Base-by-base conservation (phyloP, 2,888 invertebrate genomes). In the Mesorhabditis sp. region DNA sequence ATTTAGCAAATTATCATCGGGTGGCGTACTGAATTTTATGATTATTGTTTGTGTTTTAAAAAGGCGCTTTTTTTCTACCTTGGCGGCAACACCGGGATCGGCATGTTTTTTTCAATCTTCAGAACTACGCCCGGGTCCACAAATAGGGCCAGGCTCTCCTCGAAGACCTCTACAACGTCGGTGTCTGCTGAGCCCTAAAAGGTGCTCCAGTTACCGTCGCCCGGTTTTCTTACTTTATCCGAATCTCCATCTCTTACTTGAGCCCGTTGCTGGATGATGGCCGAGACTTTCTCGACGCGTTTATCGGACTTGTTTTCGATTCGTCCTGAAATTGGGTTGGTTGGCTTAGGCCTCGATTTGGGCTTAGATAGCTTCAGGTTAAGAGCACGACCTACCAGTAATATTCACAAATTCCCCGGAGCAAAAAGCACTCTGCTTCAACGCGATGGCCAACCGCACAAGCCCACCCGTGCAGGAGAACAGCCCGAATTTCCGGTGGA, bases 391-490 rank as follows among this genome's bases (percentile, higher is more conserved):
- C 7, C 4, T 15, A 78, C 80, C 80, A 42, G 72, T 71, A 62
- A 80, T 76, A 5, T 74, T 62, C 6, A 81, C 76, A 45, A 76
- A 79, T 68, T 81, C 81, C 62, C 81, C 81, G 68, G 80, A 79
- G 61, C 80, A 80, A 72, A 81, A 80, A 63, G 81, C 81, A 45
- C 72, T 73, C 65, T 79, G 68, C 68, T 77, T 76, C 44, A 81
- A 72, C 6, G 77, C 70, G 50, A 80, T 69, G 43, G 72, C 68
- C 45, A 81, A 71, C 66, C 74, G 70, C 58, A 81, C 76, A 62
- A 76, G 74, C n/a, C 81, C 81, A 15, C 81, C 81, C 28, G 81
- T 81, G 68, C 81, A 81, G 4, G 80, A 77, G 70, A 80, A 81
- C 73, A 78, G 74, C 15, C 81, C 81, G 67, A 81, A 81, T 65